Percentiles rank a stretch among this genome's conserved stretches.
These are phyloP conservation scores for Coregonus clupeaformis DNA, from an alignment of 2,113 vertebrate genomes.

Conservation along the genomic window DNA sequence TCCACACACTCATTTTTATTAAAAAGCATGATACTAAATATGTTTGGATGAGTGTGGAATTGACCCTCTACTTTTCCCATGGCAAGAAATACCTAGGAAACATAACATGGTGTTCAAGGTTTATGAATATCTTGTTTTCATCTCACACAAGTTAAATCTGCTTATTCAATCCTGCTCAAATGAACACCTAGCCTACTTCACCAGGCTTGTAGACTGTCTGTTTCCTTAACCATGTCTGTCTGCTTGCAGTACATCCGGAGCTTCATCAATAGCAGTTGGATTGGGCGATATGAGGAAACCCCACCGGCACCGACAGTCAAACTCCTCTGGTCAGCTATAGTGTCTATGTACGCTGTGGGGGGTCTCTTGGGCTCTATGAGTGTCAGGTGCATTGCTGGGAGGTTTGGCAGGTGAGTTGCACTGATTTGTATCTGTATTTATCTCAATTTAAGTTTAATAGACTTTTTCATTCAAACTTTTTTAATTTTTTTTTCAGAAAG, in stretches of 20 bases:
- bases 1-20: not conserved
- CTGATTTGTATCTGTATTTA: not conserved
- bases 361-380: slow-evolving; percentile 61
- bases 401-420: slow-evolving; percentile 66
- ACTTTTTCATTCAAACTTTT: no score
- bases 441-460: not conserved
- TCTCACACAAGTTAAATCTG: not conserved
- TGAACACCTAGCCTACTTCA: not conserved
- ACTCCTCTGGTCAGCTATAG: slow-evolving; percentile 70
- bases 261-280: slow-evolving; percentile 76
- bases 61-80: not conserved
- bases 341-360: slow-evolving; percentile 63
- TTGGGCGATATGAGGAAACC: slow-evolving; percentile 47
- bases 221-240: not conserved
- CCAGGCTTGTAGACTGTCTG: not conserved
- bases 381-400: slow-evolving; percentile 47
- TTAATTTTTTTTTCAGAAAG: slow-evolving; percentile 60
- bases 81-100: not conserved
- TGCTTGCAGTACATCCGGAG: slow-evolving; percentile 65
- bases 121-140: not conserved
- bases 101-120: not conserved
- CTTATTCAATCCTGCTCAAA: not conserved
- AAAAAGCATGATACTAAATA: not conserved
- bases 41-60: not conserved
- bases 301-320: slow-evolving; percentile 52